Evolutionary conservation across 2,888 invertebrate genomes (phyloP).

Genomic region (Eupsilia transversa): DNA sequence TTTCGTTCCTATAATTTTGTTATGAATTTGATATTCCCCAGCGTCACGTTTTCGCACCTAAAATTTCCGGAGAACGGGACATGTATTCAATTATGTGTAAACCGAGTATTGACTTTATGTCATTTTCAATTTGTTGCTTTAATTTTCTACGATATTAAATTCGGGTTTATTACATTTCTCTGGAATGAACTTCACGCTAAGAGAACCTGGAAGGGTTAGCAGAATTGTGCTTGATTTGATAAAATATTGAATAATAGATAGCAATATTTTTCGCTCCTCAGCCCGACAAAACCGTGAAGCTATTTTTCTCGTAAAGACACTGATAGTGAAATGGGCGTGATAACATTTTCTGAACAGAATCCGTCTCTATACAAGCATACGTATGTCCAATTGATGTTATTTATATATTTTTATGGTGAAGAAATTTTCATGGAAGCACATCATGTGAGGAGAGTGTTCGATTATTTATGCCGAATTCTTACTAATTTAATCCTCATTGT

Average conservation of each 20-base stretch:
- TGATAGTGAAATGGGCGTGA: neutral
- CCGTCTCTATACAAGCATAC: neutral
- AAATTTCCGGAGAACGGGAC: conserved; percentile 39
- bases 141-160: conserved; percentile 45
- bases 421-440: no score
- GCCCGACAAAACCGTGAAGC: neutral
- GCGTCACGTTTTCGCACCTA: conserved; percentile 44
- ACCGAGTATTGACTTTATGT: conserved; percentile 52
- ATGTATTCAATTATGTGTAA: conserved; percentile 50
- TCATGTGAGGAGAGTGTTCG: no score
- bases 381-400: no score
- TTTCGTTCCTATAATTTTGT: conserved; percentile 5
- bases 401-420: no score
- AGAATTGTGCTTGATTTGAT: neutral
- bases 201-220: neutral
- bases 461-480: no score
- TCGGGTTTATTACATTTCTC: conserved; percentile 31
- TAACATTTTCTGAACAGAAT: neutral
- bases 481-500: no score
- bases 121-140: conserved; percentile 55
- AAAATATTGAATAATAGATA: neutral
- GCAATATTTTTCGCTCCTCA: neutral
- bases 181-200: conserved; percentile 2
- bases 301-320: neutral
- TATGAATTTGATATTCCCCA: conserved; percentile 21